These are phyloP conservation scores for Altica lythri DNA, from an alignment of 2,888 invertebrate genomes.

Conservation along the genomic window DNA sequence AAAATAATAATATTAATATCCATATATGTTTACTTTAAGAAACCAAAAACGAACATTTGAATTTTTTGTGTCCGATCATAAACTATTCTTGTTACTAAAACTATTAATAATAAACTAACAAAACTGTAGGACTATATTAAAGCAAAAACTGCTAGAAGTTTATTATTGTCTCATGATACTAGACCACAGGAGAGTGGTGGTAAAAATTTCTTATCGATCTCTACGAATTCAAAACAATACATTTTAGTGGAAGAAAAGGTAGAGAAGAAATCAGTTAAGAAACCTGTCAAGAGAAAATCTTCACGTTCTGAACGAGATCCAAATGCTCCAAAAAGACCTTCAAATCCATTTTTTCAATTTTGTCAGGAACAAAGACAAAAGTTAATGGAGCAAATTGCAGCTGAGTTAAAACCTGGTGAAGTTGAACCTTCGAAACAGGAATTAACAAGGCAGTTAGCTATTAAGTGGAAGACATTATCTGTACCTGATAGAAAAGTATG, in stretches of 20 bases:
- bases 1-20: no score
- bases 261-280: conserved; percentile 49
- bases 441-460: conserved; percentile 73
- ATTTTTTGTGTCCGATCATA: no score
- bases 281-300: conserved; percentile 60
- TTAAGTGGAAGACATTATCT: conserved; percentile 73
- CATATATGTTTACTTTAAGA: no score
- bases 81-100: no score
- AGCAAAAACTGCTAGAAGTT: no score
- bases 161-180: no score
- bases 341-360: conserved; percentile 81
- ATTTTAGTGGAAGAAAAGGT: conserved; percentile 44
- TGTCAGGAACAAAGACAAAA: conserved; percentile 79
- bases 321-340: conserved; percentile 78
- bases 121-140: no score
- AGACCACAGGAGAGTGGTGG: no score
- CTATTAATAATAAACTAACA: no score
- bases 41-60: no score
- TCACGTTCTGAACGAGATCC: conserved; percentile 67
- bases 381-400: conserved; percentile 68
- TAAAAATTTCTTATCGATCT: no score
- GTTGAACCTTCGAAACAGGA: conserved; percentile 76
- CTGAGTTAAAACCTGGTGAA: conserved; percentile 64
- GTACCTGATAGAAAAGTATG: conserved; percentile 72
- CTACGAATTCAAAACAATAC: no score